Conservation (phyloP, 2,888 invertebrate species). For the Boloria euphrosyne region DNA sequence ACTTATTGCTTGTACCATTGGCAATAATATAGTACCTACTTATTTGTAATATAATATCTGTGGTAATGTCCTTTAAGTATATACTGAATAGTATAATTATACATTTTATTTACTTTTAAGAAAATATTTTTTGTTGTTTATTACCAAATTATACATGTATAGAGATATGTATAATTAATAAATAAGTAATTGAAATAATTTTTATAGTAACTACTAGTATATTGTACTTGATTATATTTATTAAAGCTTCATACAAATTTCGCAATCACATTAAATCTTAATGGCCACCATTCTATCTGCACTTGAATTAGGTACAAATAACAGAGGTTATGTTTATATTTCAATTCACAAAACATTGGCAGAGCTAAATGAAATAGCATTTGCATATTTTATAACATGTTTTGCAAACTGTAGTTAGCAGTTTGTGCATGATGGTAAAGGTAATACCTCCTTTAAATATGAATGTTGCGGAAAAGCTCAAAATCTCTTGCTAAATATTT, state of each 20-base stretch:
- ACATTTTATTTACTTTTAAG: too few species aligned
- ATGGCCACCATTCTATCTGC: neutral
- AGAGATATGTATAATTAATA: too few species aligned
- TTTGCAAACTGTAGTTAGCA: conserved; percentile 11
- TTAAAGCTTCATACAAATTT: neutral
- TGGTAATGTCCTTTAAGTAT: too few species aligned
- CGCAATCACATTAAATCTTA: neutral
- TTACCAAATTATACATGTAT: too few species aligned
- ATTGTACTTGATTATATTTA: too few species aligned
- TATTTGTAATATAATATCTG: too few species aligned
- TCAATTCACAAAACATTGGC: conserved; percentile 5
- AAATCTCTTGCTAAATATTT: conserved; percentile 10
- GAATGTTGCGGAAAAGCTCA: conserved; percentile 7
- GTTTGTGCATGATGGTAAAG: conserved; percentile 5
- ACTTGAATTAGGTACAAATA: neutral
- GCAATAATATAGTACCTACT: too few species aligned
- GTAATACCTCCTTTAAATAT: conserved; percentile 20
- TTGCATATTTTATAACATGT: conserved; percentile 21
- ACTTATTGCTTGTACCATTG: too few species aligned
- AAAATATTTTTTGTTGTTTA: too few species aligned
- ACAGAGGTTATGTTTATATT: neutral
- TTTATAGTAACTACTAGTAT: too few species aligned
- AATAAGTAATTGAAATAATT: too few species aligned
- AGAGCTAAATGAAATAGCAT: conserved; percentile 13
- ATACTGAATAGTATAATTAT: too few species aligned